A percentile compares a stretch with the other conserved stretches of the same genome.
These are phyloP conservation scores for Rhinophrynus dorsalis DNA, from an alignment of 2,797 vertebrate genomes.

Conservation along the genomic window DNA sequence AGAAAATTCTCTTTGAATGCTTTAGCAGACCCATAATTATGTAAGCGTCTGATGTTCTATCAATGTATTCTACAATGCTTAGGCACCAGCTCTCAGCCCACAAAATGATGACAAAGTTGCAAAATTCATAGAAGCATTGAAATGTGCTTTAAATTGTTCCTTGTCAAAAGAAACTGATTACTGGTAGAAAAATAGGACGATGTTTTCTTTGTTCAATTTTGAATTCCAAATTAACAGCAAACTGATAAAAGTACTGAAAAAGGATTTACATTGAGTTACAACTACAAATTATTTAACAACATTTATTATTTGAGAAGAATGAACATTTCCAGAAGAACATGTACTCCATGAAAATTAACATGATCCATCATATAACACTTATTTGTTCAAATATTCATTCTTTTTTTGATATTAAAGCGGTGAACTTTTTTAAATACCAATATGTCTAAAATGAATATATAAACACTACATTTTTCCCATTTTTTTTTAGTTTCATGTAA, in stretches of 20 bases:
- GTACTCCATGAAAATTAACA: too few species aligned
- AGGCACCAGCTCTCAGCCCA: constrained; percentile 5
- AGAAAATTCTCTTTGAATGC: constrained; percentile 17
- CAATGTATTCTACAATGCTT: constrained; percentile 7
- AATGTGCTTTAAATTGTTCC: constrained; percentile 26
- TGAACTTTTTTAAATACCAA: too few species aligned
- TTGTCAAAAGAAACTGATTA: constrained; percentile 46
- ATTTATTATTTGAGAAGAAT: not conserved
- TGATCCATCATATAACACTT: too few species aligned
- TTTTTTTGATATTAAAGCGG: too few species aligned
- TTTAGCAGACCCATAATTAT: constrained; percentile 41
- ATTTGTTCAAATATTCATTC: too few species aligned
- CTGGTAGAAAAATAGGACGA: constrained; percentile 20
- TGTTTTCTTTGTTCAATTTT: constrained; percentile 34
- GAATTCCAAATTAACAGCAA: constrained; percentile 27
- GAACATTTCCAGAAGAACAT: not conserved
- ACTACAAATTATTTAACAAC: constrained; percentile 14
- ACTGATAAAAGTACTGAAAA: constrained; percentile 18
- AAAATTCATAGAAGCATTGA: constrained; percentile 22
- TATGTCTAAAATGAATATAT: too few species aligned
- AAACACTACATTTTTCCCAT: too few species aligned
- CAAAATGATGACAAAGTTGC: constrained; percentile 28
- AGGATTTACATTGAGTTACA: constrained; percentile 13
- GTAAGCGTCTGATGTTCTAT: constrained; percentile 40
- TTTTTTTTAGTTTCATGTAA: too few species aligned